Conservation (phyloP, 2,113 vertebrate genomes). For the Gadus chalcogrammus region DNA sequence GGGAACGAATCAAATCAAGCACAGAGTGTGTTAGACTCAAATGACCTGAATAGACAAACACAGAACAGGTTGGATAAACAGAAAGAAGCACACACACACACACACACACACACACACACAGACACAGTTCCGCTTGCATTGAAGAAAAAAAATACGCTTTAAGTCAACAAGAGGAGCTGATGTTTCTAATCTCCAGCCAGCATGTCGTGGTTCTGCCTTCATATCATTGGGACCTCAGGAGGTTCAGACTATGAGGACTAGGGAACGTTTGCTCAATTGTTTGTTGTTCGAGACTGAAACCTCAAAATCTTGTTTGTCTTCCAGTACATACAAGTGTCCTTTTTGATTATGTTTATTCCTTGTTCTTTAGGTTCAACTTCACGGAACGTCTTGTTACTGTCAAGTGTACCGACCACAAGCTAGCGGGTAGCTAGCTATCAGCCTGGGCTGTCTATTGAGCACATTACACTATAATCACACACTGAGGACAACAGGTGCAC, state of each 20-base stretch:
- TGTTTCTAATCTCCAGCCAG: too few relatives aligned
- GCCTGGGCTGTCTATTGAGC: not conserved
- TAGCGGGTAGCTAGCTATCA: not conserved
- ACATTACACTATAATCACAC: not conserved
- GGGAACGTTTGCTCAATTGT: not conserved
- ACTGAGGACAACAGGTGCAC: too few relatives aligned
- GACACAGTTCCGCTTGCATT: not conserved
- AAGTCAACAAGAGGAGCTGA: not conserved
- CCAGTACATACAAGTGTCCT: too few relatives aligned
- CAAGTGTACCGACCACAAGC: not conserved
- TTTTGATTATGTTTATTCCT: too few relatives aligned
- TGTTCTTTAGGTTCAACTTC: too few relatives aligned
- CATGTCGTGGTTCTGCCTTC: not conserved
- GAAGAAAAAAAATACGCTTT: not conserved
- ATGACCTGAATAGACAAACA: too few relatives aligned
- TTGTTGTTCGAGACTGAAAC: too few relatives aligned
- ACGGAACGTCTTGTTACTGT: not conserved
- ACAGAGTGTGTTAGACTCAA: too few relatives aligned
- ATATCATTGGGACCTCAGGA: not conserved
- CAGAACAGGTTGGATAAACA: too few relatives aligned
- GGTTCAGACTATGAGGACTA: not conserved
- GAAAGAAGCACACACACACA: too few relatives aligned
- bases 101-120: slow-evolving; percentile 21
- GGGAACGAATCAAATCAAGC: too few relatives aligned
- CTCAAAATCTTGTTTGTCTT: too few relatives aligned